These are phyloP conservation scores for Callipepla californica DNA, from an alignment of 2,113 vertebrate species.

Conservation along the genomic window DNA sequence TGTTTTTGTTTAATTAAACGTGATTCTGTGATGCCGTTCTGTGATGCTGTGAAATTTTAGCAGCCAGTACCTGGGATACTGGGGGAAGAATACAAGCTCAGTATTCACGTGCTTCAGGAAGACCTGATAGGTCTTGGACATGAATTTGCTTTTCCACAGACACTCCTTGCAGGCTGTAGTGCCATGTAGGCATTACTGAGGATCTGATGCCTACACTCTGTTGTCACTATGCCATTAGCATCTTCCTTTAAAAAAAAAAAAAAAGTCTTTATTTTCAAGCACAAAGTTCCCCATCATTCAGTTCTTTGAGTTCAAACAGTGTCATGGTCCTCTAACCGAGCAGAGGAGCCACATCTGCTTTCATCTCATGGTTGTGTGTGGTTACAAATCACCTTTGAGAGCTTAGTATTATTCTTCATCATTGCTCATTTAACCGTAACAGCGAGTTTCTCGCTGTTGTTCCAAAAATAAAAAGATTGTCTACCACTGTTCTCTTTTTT, in stretches of 20 bases:
- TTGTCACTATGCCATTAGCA: rapidly evolving
- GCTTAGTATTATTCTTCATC: neutral
- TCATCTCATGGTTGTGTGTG: rapidly evolving
- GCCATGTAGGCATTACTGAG: neutral
- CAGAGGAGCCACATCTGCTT: neutral
- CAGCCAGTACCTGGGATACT: neutral
- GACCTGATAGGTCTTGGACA: rapidly evolving
- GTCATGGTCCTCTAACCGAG: neutral
- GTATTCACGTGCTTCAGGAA: neutral
- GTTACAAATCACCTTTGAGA: neutral
- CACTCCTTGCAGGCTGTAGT: rapidly evolving
- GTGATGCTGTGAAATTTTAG: neutral
- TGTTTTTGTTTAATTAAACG: neutral
- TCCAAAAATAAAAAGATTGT: neutral
- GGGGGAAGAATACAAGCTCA: neutral
- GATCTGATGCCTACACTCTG: neutral
- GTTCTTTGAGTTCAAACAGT: neutral
- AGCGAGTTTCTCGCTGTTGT: neutral
- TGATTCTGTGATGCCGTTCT: too few species aligned
- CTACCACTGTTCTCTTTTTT: neutral
- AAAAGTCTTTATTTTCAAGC: too few species aligned
- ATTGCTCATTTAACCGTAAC: neutral
- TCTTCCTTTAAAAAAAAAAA: neutral
- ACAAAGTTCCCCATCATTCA: neutral
- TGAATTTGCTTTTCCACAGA: neutral